Evolutionary conservation across 35 echinoderm and acorn worm genomes (phyloP).

Genomic region (Amphiura filiformis): DNA sequence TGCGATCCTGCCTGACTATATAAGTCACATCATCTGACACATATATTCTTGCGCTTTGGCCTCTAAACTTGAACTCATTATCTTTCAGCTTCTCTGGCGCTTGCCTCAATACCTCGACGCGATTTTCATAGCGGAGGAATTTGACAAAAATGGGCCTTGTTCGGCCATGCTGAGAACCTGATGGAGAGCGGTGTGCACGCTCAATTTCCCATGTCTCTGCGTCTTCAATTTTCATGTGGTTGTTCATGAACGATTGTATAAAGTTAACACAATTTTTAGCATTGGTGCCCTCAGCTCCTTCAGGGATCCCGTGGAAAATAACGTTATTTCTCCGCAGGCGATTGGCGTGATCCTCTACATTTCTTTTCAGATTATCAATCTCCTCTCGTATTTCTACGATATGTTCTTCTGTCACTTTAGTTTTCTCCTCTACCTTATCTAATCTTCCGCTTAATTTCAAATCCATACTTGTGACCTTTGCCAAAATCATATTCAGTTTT

Average conservation of each 20-base stretch:
- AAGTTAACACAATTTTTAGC: too few species aligned
- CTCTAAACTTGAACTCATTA: neutral
- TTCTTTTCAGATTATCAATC: neutral
- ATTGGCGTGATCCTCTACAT: neutral
- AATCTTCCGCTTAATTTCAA: neutral
- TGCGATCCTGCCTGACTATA: neutral
- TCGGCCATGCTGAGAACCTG: neutral
- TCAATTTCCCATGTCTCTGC: neutral
- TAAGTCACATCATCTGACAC: neutral
- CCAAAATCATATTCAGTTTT: neutral
- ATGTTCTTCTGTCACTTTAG: neutral
- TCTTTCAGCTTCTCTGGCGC: neutral
- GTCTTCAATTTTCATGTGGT: neutral
- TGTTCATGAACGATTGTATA: neutral
- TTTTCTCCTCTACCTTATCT: neutral
- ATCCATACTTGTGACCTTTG: neutral
- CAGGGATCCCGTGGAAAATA: neutral
- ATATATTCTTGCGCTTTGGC: neutral
- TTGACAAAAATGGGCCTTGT: neutral
- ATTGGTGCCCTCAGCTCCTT: too few species aligned
- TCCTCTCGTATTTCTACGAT: neutral
- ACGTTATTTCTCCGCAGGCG: neutral
- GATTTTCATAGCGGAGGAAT: neutral
- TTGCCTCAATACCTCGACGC: neutral
- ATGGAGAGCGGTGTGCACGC: neutral